phyloP scores from a whole-genome alignment of 2,888 invertebrate species.

The Drepanosiphum platanoidis region DNA sequence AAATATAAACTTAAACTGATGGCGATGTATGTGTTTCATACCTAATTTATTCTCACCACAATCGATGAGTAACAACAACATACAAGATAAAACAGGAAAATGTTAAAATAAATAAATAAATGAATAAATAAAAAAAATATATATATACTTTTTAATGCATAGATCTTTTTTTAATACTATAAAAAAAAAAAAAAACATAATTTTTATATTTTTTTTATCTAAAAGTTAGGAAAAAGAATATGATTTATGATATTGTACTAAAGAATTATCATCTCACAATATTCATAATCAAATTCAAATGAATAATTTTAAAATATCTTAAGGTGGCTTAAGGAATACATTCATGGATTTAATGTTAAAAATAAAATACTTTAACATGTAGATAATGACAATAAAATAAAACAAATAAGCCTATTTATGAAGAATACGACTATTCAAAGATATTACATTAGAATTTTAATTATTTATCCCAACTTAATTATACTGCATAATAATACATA shows the following conservation, averaged over 20 bases:
- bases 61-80: no score
- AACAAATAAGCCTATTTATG: conserved; percentile 48
- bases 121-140: conserved; percentile 4
- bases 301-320: conserved; percentile 24
- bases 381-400: conserved; percentile 37
- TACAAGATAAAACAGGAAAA: not conserved
- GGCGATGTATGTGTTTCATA: no score
- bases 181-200: conserved; percentile 16
- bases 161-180: conserved; percentile 31
- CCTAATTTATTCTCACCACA: no score
- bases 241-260: conserved; percentile 15
- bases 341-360: conserved; percentile 26
- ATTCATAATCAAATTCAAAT: conserved; percentile 22
- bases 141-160: conserved; percentile 45
- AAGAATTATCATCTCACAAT: not conserved
- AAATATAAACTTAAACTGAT: no score
- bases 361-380: conserved; percentile 39
- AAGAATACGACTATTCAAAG: conserved; percentile 44
- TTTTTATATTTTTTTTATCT: conserved; percentile 24
- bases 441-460: conserved; percentile 37
- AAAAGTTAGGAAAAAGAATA: conserved; percentile 33
- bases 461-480: conserved; percentile 36
- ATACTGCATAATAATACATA: conserved; percentile 36
- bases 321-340: conserved; percentile 15
- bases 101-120: not conserved